Conservation (phyloP, 2,888 invertebrate genomes). For the Dasypolia templi region DNA sequence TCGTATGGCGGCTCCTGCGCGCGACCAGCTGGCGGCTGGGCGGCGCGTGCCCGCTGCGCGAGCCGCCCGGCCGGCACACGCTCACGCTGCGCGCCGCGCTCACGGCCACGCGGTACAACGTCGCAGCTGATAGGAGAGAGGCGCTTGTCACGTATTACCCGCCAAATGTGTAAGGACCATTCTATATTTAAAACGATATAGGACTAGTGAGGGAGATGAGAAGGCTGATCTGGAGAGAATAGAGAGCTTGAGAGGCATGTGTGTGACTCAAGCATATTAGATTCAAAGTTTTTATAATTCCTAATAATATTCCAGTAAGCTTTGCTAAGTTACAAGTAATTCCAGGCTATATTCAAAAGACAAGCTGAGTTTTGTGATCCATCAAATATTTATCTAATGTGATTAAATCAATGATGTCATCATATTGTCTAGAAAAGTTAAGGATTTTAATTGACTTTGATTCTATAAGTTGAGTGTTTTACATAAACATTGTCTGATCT, state of each 20-base stretch:
- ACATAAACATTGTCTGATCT: slow-evolving; percentile 8
- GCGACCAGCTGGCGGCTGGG: slow-evolving; percentile 91
- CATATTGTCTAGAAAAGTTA: neutral
- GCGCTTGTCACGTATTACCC: slow-evolving; percentile 96
- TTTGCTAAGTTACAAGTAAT: neutral
- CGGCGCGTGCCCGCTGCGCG: slow-evolving; percentile 86
- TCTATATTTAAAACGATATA: no score
- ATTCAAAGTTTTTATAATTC: slow-evolving; percentile 10
- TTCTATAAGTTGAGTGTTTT: slow-evolving; percentile 9
- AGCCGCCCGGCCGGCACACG: slow-evolving; percentile 84
- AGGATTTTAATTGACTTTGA: slow-evolving; percentile 17
- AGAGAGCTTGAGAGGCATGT: slow-evolving; percentile 15
- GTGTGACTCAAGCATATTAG: slow-evolving; percentile 2
- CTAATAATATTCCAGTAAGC: neutral
- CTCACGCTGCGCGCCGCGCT: slow-evolving; percentile 92
- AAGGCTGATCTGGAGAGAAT: neutral
- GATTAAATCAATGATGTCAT: neutral
- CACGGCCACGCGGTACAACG: slow-evolving; percentile 81
- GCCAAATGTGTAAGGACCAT: slow-evolving; percentile 94
- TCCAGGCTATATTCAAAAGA: neutral
- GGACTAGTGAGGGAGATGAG: neutral
- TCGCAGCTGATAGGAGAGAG: slow-evolving; percentile 91
- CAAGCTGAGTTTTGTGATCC: neutral
- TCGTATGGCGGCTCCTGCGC: slow-evolving; percentile 95
- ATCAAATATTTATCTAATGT: neutral